phyloP scores from a whole-genome alignment of 2,113 vertebrate species.

The Cercocebus atys region DNA sequence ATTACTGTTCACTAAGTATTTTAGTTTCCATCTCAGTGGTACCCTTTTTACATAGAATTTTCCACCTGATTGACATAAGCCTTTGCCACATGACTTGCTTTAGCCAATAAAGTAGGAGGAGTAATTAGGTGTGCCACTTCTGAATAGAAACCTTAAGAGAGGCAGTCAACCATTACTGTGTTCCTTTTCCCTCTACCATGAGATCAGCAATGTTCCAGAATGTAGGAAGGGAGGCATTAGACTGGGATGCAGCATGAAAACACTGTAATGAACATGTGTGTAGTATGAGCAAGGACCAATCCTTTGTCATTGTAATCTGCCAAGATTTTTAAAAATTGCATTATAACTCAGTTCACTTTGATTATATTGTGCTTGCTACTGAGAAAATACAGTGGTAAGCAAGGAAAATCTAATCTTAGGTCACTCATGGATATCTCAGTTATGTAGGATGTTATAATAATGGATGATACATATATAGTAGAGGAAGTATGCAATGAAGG shows the following conservation, averaged over 20 bases:
- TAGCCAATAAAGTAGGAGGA: not conserved
- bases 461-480: not conserved
- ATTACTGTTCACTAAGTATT: not conserved
- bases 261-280: not conserved
- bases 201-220: not conserved
- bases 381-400: conserved; percentile 19
- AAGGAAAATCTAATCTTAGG: not conserved
- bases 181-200: not conserved
- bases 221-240: not conserved
- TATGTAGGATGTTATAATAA: not conserved
- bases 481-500: not conserved
- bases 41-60: not conserved
- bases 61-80: not conserved
- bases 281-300: not conserved
- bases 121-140: not conserved
- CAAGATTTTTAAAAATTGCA: not conserved
- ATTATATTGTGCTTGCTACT: not conserved
- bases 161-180: not conserved
- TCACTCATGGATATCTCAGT: not conserved
- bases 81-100: not conserved
- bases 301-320: not conserved
- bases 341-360: not conserved
- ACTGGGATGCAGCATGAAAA: not conserved
- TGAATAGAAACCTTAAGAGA: not conserved
- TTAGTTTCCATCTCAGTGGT: not conserved